Evolutionary conservation across 2,113 vertebrate genomes (phyloP).

Genomic region (Lichenostomus cassidix): DNA sequence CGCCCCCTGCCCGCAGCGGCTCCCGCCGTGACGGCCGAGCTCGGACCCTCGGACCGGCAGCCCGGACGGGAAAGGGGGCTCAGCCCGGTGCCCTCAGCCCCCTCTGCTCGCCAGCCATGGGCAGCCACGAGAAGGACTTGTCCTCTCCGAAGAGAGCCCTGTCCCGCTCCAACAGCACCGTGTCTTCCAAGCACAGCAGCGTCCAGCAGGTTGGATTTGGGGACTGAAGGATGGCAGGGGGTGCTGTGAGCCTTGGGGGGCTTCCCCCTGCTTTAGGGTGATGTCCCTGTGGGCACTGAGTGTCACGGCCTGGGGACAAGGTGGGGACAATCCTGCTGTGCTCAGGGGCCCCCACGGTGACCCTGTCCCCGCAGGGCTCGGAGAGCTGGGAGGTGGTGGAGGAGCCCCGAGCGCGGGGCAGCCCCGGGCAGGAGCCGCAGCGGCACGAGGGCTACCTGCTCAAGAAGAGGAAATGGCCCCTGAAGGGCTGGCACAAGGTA

Average conservation of each 20-base stretch:
- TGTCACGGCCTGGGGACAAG: background rate
- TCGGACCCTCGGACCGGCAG: background rate
- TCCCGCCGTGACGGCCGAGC: background rate
- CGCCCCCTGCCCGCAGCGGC: background rate
- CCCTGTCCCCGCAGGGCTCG: conserved; percentile 58
- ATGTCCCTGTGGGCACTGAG: too few relatives aligned
- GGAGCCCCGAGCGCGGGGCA: conserved; percentile 60
- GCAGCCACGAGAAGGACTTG: conserved; percentile 76
- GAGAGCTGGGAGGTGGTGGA: conserved; percentile 92
- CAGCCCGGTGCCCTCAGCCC: accelerated
- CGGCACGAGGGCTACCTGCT: conserved; percentile 90
- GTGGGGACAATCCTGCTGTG: background rate
- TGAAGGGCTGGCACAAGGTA: conserved; percentile 98
- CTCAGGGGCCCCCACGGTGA: background rate
- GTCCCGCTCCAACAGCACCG: conserved; percentile 80
- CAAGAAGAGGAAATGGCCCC: conserved; percentile 94
- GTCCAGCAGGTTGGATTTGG: conserved; percentile 71
- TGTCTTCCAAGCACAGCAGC: conserved; percentile 79
- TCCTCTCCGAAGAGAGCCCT: conserved; percentile 67
- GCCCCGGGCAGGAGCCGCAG: conserved; percentile 65
- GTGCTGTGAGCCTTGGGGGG: background rate
- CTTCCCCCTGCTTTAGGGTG: background rate
- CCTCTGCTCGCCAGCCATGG: conserved; percentile 20
- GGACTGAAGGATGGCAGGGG: background rate
- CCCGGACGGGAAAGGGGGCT: background rate